A percentile compares a stretch with the other conserved stretches of the same genome.
Conservation (phyloP, 2,797 vertebrate genomes). For the Spheniscus humboldti region DNA sequence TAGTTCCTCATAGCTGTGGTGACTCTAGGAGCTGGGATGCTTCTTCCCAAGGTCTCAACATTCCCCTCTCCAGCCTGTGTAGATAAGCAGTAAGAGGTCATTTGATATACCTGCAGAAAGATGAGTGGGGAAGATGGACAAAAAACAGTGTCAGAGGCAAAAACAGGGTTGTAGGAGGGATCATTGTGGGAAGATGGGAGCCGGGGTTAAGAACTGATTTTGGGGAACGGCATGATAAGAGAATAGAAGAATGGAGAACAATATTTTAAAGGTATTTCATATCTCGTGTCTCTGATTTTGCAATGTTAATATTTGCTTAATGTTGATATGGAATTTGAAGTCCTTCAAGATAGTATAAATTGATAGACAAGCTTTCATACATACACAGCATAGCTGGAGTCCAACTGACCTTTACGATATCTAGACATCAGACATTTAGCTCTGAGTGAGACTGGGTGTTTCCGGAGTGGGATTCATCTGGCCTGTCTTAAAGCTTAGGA, state of each 20-base stretch:
- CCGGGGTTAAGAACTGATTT: background rate
- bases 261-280: background rate
- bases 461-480: background rate
- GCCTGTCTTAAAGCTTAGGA: background rate
- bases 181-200: accelerated
- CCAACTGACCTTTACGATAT: accelerated
- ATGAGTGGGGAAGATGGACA: background rate
- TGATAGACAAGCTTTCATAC: background rate
- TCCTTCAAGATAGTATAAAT: background rate
- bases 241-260: background rate
- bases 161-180: background rate
- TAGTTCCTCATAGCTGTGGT: background rate
- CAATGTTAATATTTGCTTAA: too few species aligned
- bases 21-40: too few species aligned
- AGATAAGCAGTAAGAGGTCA: background rate
- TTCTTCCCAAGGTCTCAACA: background rate
- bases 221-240: background rate
- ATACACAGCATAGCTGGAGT: background rate
- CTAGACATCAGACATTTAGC: background rate
- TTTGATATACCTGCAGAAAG: background rate
- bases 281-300: background rate
- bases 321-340: background rate
- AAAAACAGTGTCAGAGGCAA: background rate
- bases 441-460: background rate
- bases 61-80: background rate